Evolutionary conservation across 2,113 vertebrate species (phyloP), one percentile per base, ranked within the genome.

Genomic region (Atractosteus spatula): DNA sequence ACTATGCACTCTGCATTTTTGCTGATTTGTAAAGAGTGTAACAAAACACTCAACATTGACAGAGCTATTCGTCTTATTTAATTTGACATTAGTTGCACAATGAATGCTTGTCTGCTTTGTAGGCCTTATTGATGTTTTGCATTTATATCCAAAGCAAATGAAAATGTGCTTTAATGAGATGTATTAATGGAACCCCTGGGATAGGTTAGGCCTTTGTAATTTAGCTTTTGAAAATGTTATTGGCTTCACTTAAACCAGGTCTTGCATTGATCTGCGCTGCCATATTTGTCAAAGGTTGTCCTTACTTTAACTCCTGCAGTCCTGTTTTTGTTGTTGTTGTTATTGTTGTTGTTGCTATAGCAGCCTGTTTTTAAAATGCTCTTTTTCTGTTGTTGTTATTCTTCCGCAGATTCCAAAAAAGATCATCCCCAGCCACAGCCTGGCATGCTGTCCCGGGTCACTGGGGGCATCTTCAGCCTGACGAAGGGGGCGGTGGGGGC

Each of bases 401-500:
- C 66, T 55, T 77, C 65, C 8, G 11, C 74, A 99, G 97, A 94
- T 68, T 75, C 84, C 0, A 80, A 88, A 81, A 98, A 98, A 86
- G 96, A 94, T 79, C 96, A 96, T 72, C 94, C 94, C 0, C 89
- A 93, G 82, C 87, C 93, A 14, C 96, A 96, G 75, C 90, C 95
- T 4, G 92, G 97, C 81, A 91, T 99, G 94, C 80, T 99, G 45
- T 94, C 95, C 75, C 93, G 95, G 59, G 89, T 98, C 81, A 94
- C 95, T 1, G 96, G 96, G 16, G 96, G 97, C 66, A 85, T 99
- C 80, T 96, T 95, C 82, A 96, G 92, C 42, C 94, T 92, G 79
- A 99, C 97, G 16, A 99, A 95, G 77, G 97, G 97, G 80, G 97
- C 95, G 7, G 87, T 99, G 43, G 95, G 96, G 71, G 96, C 95